Base-by-base conservation (phyloP, 1,140 invertebrate genomes). In the Cephus cinctus region DNA sequence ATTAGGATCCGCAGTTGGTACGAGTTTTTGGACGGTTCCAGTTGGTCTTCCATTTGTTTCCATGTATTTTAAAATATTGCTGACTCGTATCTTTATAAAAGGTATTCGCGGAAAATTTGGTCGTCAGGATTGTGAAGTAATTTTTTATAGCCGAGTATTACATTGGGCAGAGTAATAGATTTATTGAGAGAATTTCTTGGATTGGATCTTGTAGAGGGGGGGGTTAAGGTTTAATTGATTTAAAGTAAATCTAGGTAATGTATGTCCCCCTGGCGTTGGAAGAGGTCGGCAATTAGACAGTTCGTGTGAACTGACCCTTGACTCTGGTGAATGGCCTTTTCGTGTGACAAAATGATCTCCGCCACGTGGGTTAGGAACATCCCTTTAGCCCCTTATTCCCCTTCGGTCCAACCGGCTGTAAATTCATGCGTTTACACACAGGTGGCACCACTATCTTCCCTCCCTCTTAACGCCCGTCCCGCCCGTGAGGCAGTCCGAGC, bases 351-450 rank as follows among this genome's bases (percentile, higher is more conserved):
- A 59, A 57, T 60, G 43, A 57, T 59, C 52, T 48, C 39, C 39
- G 20, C 59, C 61, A 64, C 57, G 61, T 64, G 59, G 47, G 53
- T 50, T 49, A 27, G 31, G 48, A 8, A 52, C 42, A 36, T 52
- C 42, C 51, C 59, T 38, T 22, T 19, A 30, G 25, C 39, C 36
- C 49, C 25, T 35, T 46, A 18, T 43, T 32, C 48, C 41, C 42
- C 39, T 46, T 43, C 44, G 44, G 6, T 4, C 27, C 35, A 41
- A 38, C 54, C 44, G 55, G 53, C 54, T 56, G 57, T 54, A 52
- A 61, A 67, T 65, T 63, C 58, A 54, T 52, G 54, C 56, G 62
- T 54, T 61, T 61, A 57, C 59, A 60, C 57, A 65, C 65, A 67
- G 63, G 65, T 67, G 65, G 65, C 65, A 60, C 55, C 55, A 53